phyloP scores from a whole-genome alignment of 2,888 invertebrate genomes.

The Crioceris asparagi region DNA sequence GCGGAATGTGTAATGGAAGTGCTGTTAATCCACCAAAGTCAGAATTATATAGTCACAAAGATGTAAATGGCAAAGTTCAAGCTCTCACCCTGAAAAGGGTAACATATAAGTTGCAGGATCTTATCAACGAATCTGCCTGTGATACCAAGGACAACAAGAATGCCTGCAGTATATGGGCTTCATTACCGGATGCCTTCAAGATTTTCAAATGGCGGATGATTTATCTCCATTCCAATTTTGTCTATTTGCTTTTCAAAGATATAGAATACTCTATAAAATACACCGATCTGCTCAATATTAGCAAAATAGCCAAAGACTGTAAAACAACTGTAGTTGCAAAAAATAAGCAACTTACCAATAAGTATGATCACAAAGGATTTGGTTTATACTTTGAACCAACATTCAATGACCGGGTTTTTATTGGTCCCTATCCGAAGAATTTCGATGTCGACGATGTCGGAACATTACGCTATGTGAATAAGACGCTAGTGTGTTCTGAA shows the following conservation, averaged over 20 bases:
- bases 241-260: constrained; percentile 41
- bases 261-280: constrained; percentile 46
- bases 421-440: constrained; percentile 32
- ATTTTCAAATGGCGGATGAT: constrained; percentile 43
- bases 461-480: constrained; percentile 29
- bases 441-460: constrained; percentile 28
- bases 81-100: constrained; percentile 26
- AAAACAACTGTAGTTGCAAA: constrained; percentile 35
- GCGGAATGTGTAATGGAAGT: constrained; percentile 33
- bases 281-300: constrained; percentile 40
- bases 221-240: constrained; percentile 45
- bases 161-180: constrained; percentile 20
- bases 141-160: constrained; percentile 10
- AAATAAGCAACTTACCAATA: constrained; percentile 32
- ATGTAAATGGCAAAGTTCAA: constrained; percentile 14
- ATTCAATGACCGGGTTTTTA: constrained; percentile 29
- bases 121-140: constrained; percentile 12
- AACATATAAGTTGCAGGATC: constrained; percentile 18
- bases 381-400: constrained; percentile 34
- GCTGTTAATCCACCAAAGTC: no score
- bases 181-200: constrained; percentile 16
- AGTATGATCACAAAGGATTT: constrained; percentile 25
- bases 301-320: constrained; percentile 40
- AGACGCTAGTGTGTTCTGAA: constrained; percentile 27
- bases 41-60: constrained; percentile 23